A percentile compares a stretch with the other conserved stretches of the same genome.
These are phyloP conservation scores for Eulithis prunata DNA, from an alignment of 2,888 invertebrate species.

Conservation along the genomic window DNA sequence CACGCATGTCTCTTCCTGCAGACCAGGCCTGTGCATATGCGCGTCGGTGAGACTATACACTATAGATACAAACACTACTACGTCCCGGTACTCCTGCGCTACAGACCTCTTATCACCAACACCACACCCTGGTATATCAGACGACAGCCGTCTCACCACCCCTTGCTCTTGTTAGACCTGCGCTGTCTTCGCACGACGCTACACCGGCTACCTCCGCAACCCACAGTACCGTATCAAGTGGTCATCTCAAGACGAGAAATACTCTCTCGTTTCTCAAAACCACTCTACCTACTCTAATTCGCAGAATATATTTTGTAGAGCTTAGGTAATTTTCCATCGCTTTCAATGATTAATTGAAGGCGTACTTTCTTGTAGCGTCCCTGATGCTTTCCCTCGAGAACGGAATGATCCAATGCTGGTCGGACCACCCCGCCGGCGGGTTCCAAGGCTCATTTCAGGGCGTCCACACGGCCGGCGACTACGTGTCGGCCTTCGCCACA, in stretches of 20 bases:
- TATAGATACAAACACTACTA: not conserved
- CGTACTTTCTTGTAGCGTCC: conserved; percentile 76
- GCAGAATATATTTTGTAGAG: too few relatives aligned
- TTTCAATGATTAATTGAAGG: not conserved
- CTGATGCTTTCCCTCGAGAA: conserved; percentile 89
- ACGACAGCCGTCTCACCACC: too few relatives aligned
- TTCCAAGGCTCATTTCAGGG: conserved; percentile 88
- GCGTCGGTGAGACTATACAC: conserved; percentile 46
- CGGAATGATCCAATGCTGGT: conserved; percentile 92
- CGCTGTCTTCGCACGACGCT: too few relatives aligned
- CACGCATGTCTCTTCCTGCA: conserved; percentile 88
- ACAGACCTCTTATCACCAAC: too few relatives aligned
- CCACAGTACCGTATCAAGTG: too few relatives aligned
- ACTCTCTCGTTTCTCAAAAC: too few relatives aligned
- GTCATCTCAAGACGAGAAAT: too few relatives aligned
- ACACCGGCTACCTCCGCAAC: too few relatives aligned
- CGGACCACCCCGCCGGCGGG: conserved; percentile 90
- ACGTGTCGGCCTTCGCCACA: conserved; percentile 88
- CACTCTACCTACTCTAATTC: too few relatives aligned
- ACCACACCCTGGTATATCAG: too few relatives aligned
- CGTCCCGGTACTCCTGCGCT: too few relatives aligned
- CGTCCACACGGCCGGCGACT: conserved; percentile 87
- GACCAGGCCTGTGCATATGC: conserved; percentile 74
- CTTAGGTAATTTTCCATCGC: not conserved
- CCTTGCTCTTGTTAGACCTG: too few relatives aligned